These are phyloP conservation scores for Coboldia fuscipes DNA, from an alignment of 1,140 invertebrate genomes.

Conservation along the genomic window DNA sequence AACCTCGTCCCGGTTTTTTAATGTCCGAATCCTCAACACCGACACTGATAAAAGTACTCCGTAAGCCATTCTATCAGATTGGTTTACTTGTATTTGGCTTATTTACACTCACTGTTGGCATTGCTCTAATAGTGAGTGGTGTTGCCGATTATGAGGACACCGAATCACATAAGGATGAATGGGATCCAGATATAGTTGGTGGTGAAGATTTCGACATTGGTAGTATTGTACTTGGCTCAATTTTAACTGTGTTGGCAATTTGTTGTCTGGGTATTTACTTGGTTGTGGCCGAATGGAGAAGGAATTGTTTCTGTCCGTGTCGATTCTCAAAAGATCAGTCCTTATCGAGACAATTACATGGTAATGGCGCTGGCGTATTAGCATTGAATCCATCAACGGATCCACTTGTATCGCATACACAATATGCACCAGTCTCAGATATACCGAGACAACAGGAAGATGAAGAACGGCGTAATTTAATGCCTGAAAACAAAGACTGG, in stretches of 20 bases:
- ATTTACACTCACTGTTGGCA: constrained; percentile 5
- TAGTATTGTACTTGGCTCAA: constrained; percentile 5
- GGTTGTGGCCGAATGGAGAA: constrained; percentile 7
- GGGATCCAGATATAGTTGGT: constrained; percentile 1
- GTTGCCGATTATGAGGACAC: constrained; percentile 5
- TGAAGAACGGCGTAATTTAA: constrained; percentile 39
- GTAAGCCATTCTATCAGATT: constrained; percentile 5
- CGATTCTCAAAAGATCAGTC: constrained; percentile 7
- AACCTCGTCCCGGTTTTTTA: constrained; percentile 26
- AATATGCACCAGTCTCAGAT: constrained; percentile 43
- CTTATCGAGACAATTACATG: constrained; percentile 7
- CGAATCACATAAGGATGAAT: constrained; percentile 4
- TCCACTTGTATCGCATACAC: constrained; percentile 35
- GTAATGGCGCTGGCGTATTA: constrained; percentile 5
- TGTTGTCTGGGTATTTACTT: constrained; percentile 6
- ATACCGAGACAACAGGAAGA: constrained; percentile 36
- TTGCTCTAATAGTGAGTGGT: constrained; percentile 6
- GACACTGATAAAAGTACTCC: constrained; percentile 5
- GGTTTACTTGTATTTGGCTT: constrained; percentile 5
- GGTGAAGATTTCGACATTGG: constrained; percentile 5
- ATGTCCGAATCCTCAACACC: constrained; percentile 5
- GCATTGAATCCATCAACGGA: constrained; percentile 43
- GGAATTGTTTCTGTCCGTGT: constrained; percentile 8
- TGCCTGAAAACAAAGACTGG: constrained; percentile 43
- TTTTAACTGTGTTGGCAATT: constrained; percentile 5